These are phyloP conservation scores for Caenorhabditis wallacei DNA, from an alignment of 2,888 invertebrate species.

Conservation along the genomic window DNA sequence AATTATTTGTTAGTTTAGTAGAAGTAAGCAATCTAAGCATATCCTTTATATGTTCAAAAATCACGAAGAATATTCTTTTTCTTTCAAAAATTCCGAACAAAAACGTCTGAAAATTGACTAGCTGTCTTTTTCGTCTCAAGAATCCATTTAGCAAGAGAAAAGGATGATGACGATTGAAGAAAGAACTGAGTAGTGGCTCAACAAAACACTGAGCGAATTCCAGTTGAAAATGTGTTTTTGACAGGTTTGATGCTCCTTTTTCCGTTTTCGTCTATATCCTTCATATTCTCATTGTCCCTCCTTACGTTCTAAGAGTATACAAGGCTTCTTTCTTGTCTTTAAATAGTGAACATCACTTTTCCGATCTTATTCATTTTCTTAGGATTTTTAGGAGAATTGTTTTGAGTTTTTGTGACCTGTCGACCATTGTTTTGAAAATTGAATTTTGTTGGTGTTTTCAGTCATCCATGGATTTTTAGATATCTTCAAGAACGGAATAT, in stretches of 20 bases:
- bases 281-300: background rate
- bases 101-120: slow-evolving; percentile 27
- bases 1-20: slow-evolving; percentile 3
- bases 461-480: too few species aligned
- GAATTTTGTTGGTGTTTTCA: background rate
- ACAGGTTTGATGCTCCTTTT: slow-evolving; percentile 39
- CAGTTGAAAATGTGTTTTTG: slow-evolving; percentile 29
- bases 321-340: slow-evolving; percentile 24
- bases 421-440: background rate
- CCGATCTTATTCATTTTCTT: background rate
- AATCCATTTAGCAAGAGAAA: slow-evolving; percentile 22
- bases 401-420: too few species aligned
- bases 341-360: background rate
- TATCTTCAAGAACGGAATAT: too few species aligned
- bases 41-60: slow-evolving; percentile 19
- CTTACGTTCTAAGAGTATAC: slow-evolving; percentile 24
- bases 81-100: background rate
- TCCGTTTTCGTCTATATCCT: slow-evolving; percentile 2
- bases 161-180: slow-evolving; percentile 27
- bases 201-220: slow-evolving; percentile 29
- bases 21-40: background rate
- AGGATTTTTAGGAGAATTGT: too few species aligned
- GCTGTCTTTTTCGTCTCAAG: slow-evolving; percentile 20
- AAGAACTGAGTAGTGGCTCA: slow-evolving; percentile 18
- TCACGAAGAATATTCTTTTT: background rate